A percentile compares a stretch with the other conserved stretches of the same genome.
Conservation (phyloP, 2,888 invertebrate species). For the Heptascelio sp. region DNA sequence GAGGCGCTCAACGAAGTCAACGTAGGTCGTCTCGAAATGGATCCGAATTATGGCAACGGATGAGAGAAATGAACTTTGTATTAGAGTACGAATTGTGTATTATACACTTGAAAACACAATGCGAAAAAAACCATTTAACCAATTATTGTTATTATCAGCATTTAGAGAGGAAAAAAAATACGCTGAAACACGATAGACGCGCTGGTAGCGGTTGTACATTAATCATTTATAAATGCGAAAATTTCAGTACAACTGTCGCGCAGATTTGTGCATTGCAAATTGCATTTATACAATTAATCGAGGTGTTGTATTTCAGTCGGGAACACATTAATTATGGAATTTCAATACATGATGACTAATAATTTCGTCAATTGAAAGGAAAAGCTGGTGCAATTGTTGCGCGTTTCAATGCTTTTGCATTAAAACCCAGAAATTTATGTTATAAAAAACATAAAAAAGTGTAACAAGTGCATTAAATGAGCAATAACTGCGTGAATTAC, state of each 20-base stretch:
- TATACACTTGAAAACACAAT: neutral
- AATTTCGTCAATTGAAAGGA: no score
- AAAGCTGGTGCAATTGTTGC: no score
- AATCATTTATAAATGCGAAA: conserved; percentile 34
- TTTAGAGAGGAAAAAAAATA: conserved; percentile 5
- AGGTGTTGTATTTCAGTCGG: conserved; percentile 10
- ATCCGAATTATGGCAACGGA: conserved; percentile 59
- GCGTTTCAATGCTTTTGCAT: no score
- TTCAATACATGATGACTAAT: neutral
- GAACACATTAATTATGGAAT: conserved; percentile 23
- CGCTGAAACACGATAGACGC: conserved; percentile 11
- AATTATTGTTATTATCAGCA: conserved; percentile 4
- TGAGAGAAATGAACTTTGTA: conserved; percentile 52
- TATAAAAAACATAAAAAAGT: no score
- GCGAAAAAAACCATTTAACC: neutral
- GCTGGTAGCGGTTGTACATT: neutral
- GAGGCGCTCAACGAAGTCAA: conserved; percentile 34
- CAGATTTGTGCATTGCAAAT: conserved; percentile 3
- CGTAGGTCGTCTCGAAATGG: conserved; percentile 53
- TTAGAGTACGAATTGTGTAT: conserved; percentile 38
- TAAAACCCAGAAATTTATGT: no score
- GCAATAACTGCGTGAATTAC: no score
- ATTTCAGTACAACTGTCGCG: conserved; percentile 14
- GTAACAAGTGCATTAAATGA: no score
- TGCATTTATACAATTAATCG: conserved; percentile 28